Conservation (phyloP, 2,113 vertebrate genomes). For the Phasianus colchicus region DNA sequence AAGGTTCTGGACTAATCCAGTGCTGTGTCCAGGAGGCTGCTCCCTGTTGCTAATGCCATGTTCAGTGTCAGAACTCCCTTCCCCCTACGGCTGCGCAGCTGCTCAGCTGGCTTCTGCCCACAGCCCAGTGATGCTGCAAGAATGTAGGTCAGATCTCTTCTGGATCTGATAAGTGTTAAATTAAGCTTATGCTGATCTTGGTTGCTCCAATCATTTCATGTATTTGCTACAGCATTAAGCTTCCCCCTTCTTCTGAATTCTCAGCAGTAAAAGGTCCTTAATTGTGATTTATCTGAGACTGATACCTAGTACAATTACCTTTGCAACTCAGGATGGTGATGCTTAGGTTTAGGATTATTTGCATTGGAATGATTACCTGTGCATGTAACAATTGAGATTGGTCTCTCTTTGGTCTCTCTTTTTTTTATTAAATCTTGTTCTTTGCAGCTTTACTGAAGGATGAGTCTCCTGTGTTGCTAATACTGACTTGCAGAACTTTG, state of each 20-base stretch:
- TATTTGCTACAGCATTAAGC: neutral
- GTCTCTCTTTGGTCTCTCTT: too few species aligned
- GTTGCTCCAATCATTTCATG: neutral
- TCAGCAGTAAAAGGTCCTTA: neutral
- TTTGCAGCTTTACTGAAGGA: neutral
- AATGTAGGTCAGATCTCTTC: conserved; percentile 61
- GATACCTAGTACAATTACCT: neutral
- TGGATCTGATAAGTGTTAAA: neutral
- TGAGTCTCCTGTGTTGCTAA: neutral
- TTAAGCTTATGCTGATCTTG: neutral
- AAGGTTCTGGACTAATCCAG: neutral
- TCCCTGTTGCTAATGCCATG: neutral
- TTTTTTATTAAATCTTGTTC: neutral
- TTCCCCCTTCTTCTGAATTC: neutral
- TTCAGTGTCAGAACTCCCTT: neutral
- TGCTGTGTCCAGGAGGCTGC: neutral
- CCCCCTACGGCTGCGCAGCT: neutral
- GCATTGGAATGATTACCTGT: neutral
- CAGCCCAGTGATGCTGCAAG: neutral
- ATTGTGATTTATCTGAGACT: neutral
- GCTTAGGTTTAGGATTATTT: neutral
- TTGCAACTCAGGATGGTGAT: neutral
- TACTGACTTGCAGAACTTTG: accelerated
- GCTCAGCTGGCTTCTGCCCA: neutral
- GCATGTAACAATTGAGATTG: neutral